Evolutionary conservation across 2,113 vertebrate species (phyloP).

Genomic region (Tenebrosternarchus preto): DNA sequence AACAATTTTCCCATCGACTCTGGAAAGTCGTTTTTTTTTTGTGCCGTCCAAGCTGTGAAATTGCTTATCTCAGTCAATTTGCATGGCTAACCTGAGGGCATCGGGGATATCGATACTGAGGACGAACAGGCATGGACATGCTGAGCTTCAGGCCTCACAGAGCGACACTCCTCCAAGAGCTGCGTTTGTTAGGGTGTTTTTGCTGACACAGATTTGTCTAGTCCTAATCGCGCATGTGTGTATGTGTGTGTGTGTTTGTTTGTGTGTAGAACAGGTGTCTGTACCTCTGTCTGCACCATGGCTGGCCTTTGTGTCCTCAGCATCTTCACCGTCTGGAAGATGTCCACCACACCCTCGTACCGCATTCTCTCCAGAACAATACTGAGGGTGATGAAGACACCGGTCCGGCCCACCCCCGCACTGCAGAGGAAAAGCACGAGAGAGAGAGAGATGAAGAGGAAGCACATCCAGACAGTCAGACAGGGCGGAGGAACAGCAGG

Average conservation of each 20-base stretch:
- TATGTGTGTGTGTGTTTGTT: constrained; percentile 3
- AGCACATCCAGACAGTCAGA: not conserved
- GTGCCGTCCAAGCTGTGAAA: constrained; percentile 47
- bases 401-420: constrained; percentile 95
- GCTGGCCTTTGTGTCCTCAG: constrained; percentile 96
- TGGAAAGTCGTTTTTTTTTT: constrained; percentile 37
- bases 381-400: constrained; percentile 98
- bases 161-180: not conserved
- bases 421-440: constrained; percentile 64
- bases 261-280: constrained; percentile 43
- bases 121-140: not conserved
- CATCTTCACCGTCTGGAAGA: constrained; percentile 99
- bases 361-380: constrained; percentile 99
- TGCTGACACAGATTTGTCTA: not conserved
- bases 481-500: not conserved
- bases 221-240: not conserved
- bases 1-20: constrained; percentile 33
- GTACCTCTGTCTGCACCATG: constrained; percentile 99
- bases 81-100: constrained; percentile 50
- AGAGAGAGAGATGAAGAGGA: not conserved
- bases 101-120: constrained; percentile 44
- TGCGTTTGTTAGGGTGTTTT: not conserved
- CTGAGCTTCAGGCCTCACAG: constrained; percentile 12
- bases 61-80: constrained; percentile 50
- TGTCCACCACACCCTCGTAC: constrained; percentile 99